Percentiles rank a stretch among this genome's conserved stretches.
Evolutionary conservation across 2,888 invertebrate species (phyloP).

Genomic region (Drosophila aldrichi): DNA sequence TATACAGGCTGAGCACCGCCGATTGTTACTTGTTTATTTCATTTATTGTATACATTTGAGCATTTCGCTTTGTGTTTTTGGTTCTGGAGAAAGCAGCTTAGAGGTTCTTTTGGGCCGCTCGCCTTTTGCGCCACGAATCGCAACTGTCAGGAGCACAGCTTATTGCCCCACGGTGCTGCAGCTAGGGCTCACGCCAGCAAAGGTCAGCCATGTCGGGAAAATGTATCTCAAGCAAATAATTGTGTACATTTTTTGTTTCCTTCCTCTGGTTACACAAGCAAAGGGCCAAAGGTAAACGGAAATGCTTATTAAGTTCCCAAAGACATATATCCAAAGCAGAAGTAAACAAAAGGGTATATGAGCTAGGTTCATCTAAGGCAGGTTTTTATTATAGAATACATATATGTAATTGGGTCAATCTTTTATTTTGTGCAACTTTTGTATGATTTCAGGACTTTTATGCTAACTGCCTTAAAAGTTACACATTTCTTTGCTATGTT

Average conservation of each 20-base stretch:
- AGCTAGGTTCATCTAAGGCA: too few relatives aligned
- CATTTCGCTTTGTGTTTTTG: conserved; percentile 3
- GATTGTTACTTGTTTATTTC: not conserved
- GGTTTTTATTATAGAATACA: not conserved
- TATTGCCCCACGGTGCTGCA: conserved; percentile 57
- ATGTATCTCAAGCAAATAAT: conserved; percentile 32
- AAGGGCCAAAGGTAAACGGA: conserved; percentile 27
- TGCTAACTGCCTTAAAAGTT: not conserved
- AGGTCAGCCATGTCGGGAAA: conserved; percentile 7
- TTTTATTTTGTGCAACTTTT: too few relatives aligned
- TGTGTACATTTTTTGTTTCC: conserved; percentile 35
- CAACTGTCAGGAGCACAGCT: conserved; percentile 61
- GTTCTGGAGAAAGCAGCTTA: not conserved
- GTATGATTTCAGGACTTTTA: not conserved
- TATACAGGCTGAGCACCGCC: too few relatives aligned
- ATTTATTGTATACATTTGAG: not conserved
- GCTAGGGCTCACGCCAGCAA: conserved; percentile 2
- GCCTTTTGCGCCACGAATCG: conserved; percentile 41
- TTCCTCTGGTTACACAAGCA: conserved; percentile 8
- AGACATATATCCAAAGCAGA: not conserved
- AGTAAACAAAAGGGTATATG: not conserved
- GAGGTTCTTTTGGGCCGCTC: not conserved
- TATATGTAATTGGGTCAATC: not conserved
- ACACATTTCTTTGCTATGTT: too few relatives aligned
- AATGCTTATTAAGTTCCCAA: conserved; percentile 13